Percentiles rank a stretch among this genome's conserved stretches.
Evolutionary conservation across 2,113 vertebrate species (phyloP).

Genomic region (Cynoglossus semilaevis): DNA sequence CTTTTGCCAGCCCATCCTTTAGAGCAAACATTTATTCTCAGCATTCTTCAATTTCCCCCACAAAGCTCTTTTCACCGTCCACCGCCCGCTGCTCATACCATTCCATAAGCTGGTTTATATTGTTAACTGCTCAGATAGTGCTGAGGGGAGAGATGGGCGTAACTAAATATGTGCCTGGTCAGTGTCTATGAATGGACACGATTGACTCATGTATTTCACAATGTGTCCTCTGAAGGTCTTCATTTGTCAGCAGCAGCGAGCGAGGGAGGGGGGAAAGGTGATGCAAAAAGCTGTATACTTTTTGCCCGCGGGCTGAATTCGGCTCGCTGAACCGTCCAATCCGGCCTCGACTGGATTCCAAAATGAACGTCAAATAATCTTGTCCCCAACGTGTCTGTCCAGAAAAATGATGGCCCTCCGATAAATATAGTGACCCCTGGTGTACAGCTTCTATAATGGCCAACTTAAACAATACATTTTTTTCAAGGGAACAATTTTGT

Average conservation of each 20-base stretch:
- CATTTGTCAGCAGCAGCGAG: slow-evolving; percentile 23
- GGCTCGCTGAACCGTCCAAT: too few relatives aligned
- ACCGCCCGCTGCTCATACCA: slow-evolving; percentile 34
- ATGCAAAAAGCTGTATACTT: not conserved
- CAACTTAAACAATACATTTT: too few relatives aligned
- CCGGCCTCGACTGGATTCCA: too few relatives aligned
- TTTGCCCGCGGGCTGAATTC: too few relatives aligned
- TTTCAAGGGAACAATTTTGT: too few relatives aligned
- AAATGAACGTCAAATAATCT: too few relatives aligned
- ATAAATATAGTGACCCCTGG: too few relatives aligned
- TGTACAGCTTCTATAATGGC: too few relatives aligned
- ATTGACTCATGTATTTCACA: slow-evolving; percentile 33
- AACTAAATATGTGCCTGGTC: slow-evolving; percentile 54
- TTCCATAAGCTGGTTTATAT: slow-evolving; percentile 51
- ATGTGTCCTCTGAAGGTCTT: slow-evolving; percentile 36
- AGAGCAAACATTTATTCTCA: slow-evolving; percentile 72
- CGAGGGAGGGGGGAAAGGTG: not conserved
- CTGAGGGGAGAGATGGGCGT: slow-evolving; percentile 53
- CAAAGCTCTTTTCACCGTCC: slow-evolving; percentile 67
- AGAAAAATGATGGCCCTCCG: too few relatives aligned
- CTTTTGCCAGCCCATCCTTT: slow-evolving; percentile 61
- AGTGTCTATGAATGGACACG: slow-evolving; percentile 33
- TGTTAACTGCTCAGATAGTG: slow-evolving; percentile 55
- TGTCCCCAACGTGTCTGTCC: too few relatives aligned
- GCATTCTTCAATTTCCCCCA: slow-evolving; percentile 72